Evolutionary conservation across 2,113 vertebrate species (phyloP).

Genomic region (Chionis minor): DNA sequence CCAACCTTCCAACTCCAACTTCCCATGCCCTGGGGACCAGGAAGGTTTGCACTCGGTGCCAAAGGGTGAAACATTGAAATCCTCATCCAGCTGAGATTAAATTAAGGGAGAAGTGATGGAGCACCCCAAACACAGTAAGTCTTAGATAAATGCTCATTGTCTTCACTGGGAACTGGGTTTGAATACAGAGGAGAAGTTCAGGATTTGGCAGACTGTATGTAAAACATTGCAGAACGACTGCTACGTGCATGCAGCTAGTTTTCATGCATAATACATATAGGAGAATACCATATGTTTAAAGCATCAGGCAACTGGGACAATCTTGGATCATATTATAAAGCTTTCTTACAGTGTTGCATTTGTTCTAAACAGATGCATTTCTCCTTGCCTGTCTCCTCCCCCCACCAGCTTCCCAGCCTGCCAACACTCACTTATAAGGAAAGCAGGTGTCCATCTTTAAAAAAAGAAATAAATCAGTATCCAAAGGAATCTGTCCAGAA

Average conservation of each 20-base stretch:
- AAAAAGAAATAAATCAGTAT: constrained; percentile 11
- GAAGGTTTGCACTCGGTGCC: neutral
- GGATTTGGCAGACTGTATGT: constrained; percentile 26
- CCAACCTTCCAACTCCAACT: neutral
- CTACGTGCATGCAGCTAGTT: constrained; percentile 35
- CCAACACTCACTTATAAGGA: constrained; percentile 24
- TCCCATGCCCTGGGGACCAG: neutral
- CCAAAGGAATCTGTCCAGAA: constrained; percentile 31
- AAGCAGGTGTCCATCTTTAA: constrained; percentile 33
- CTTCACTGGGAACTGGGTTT: neutral
- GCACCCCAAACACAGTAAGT: neutral
- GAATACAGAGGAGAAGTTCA: neutral
- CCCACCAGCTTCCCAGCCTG: neutral
- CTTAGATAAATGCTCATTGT: constrained; percentile 15
- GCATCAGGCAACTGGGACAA: neutral
- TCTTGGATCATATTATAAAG: constrained; percentile 16
- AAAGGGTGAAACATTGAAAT: neutral
- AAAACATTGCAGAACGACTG: constrained; percentile 14
- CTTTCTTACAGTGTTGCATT: constrained; percentile 23
- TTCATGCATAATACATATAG: constrained; percentile 52
- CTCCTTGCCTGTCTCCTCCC: neutral
- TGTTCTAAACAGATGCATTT: constrained; percentile 48
- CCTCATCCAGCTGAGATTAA: neutral
- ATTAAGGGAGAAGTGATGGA: neutral
- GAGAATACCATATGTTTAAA: constrained; percentile 57